Percentiles rank a stretch among this genome's conserved stretches.
Conservation (phyloP, 2,888 invertebrate species). For the Metopia argyrocephala region DNA sequence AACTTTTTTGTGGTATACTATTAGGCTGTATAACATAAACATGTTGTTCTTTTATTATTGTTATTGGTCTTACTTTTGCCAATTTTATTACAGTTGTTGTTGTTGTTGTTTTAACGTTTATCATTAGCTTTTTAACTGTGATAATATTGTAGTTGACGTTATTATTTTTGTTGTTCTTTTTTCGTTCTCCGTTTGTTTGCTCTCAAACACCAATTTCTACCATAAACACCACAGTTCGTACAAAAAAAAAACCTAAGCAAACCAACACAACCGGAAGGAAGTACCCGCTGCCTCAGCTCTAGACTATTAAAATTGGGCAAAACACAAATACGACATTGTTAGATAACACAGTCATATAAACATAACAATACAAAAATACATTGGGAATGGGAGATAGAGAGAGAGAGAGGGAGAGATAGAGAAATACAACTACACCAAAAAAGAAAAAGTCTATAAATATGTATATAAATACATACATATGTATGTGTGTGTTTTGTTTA, state of each 20-base stretch:
- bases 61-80: background rate
- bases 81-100: background rate
- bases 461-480: background rate
- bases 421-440: too few relatives aligned
- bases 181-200: background rate
- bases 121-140: slow-evolving; percentile 28
- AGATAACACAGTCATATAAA: background rate
- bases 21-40: background rate
- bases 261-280: slow-evolving; percentile 23
- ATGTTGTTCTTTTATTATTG: background rate
- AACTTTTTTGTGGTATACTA: background rate
- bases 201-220: slow-evolving; percentile 2
- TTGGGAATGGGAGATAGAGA: background rate
- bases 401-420: background rate
- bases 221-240: slow-evolving; percentile 4
- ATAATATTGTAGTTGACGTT: slow-evolving; percentile 8
- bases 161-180: background rate
- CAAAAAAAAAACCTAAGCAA: background rate
- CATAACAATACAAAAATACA: background rate
- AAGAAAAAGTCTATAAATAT: too few relatives aligned
- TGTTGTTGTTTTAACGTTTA: slow-evolving; percentile 20
- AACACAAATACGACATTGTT: background rate
- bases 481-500: background rate
- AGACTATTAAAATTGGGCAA: background rate
- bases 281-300: background rate